Evolutionary conservation across 2,113 vertebrate genomes (phyloP), one percentile per base, ranked within the genome.

Genomic region (Saguinus imperator): DNA sequence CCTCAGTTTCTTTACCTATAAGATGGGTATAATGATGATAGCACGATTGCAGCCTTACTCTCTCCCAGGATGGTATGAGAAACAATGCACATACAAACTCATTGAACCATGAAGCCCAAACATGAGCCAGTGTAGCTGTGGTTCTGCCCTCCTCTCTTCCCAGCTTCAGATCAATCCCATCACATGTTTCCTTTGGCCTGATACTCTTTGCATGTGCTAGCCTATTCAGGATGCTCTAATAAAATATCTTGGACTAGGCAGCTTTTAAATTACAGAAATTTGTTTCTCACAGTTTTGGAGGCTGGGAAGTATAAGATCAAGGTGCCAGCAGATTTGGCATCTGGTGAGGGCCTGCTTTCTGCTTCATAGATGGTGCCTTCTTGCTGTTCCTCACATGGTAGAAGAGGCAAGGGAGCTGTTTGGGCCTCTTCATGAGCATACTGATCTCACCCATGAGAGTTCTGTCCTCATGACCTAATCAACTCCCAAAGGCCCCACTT

Each of bases 11-110:
- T 70, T 84, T 61, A 35, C 57, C 73, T 35, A 10, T 11, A 64
- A 91, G 81, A 23, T 94, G 88, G 43, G 61, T 58, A 55, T 37
- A 70, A 43, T 18, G 29, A 16, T 45, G 18, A 70, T n/a, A 32
- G n/a, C 23, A 25, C 3, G 1, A 1, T 0, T 10, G 16, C 6
- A 40, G 35, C 10, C 48, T 70, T 50, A 37, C 29, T 29, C 3
- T 25, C 21, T 52, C 50, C 10, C 2, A 72, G 27, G 35, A 6
- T 40, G 77, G 48, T 57, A 6, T 70, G 57, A 57, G 85, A 94
- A 92, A 64, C 17, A 8, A 48, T 40, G 2, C 4, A 17, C 10
- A 8, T 1, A 25, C 20, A 6, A 0, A 25, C 81, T 58, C 35
- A 64, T 5, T 37, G 23, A 86, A 81, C 7, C 1, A 27, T 52